Percentiles rank a stretch among this genome's conserved stretches.
These are phyloP conservation scores for Tipula helvola DNA, from an alignment of 2,888 invertebrate genomes.

Conservation along the genomic window DNA sequence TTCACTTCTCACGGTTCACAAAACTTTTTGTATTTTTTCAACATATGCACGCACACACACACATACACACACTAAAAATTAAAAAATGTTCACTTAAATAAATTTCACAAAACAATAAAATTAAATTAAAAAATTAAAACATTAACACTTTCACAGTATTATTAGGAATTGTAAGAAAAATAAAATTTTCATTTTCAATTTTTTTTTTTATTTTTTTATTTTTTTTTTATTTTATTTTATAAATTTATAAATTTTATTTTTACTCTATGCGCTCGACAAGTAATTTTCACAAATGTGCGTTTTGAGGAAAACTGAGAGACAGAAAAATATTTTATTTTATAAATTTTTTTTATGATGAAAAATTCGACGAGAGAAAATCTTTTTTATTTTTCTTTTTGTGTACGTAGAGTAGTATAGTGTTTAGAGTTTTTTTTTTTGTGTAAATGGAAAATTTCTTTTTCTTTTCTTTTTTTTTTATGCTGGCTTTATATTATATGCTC, in stretches of 20 bases:
- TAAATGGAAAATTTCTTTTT: not conserved
- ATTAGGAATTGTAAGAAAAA: not conserved
- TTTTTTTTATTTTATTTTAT: not conserved
- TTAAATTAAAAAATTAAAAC: not conserved
- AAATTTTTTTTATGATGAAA: not conserved
- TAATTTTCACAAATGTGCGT: slow-evolving; percentile 4
- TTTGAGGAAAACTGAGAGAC: not conserved
- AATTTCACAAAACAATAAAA: not conserved
- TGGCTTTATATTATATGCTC: not conserved
- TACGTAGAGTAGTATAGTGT: not conserved
- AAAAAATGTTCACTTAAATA: not conserved
- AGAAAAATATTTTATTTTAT: not conserved
- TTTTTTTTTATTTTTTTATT: not conserved
- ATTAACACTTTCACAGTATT: not conserved
- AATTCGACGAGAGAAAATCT: not conserved
- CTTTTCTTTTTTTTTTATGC: not conserved
- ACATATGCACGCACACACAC: not conserved
- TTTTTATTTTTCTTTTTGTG: not conserved
- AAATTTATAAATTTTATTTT: not conserved
- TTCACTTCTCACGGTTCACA: not conserved
- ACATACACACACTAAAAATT: not conserved
- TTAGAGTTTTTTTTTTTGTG: not conserved
- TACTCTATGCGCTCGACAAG: not conserved
- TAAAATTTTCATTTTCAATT: not conserved
- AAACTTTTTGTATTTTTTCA: not conserved